Evolutionary conservation across 2,888 invertebrate species (phyloP), one percentile per base, ranked within the genome.

Genomic region (Allygus modestus): DNA sequence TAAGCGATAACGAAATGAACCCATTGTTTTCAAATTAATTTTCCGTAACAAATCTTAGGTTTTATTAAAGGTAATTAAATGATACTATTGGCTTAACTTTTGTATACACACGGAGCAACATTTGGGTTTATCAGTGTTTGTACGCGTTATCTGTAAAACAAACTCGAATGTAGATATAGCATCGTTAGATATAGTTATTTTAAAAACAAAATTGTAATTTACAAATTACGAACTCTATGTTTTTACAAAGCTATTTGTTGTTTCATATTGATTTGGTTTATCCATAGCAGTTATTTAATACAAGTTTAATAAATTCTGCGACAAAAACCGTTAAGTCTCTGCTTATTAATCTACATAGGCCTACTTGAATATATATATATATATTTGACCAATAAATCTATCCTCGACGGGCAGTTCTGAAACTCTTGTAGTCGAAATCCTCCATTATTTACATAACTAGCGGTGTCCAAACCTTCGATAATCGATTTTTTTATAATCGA

Each of bases 401-500:
- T 37, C 37, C 37, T 7, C 11, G 37, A 11, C 7, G 37, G 11
- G 11, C 4, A 12, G 17, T 46, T 46, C 46, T 12, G 46, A 46
- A 46, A 37, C 37, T 37, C 37, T 37, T 37, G 7, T 37, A 37
- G 7, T 37, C 4, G 37, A 37, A 37, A 46, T 9, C n/a, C 46
- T 46, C 12, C 46, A 15, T 23, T 20, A 65, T 65, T 65, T 65
- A 65, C 65, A 65, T 65, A 65, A 65, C 9, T 28, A 65, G 65
- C 65, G 65, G 65, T 28, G 15, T 31, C 31, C 28, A 28, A 54
- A 54, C 54, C 54, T 65, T 26, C 65, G 65, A 28, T 65, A 65
- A 73, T 43, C 73, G 73, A 37, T 37, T 73, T 41, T n/a, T 43
- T 73, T 73, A 73, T 73, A 73, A 73, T 41, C 73, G 75, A 77